phyloP scores from a whole-genome alignment of 2,113 vertebrate species.

The Pluvialis apricaria region DNA sequence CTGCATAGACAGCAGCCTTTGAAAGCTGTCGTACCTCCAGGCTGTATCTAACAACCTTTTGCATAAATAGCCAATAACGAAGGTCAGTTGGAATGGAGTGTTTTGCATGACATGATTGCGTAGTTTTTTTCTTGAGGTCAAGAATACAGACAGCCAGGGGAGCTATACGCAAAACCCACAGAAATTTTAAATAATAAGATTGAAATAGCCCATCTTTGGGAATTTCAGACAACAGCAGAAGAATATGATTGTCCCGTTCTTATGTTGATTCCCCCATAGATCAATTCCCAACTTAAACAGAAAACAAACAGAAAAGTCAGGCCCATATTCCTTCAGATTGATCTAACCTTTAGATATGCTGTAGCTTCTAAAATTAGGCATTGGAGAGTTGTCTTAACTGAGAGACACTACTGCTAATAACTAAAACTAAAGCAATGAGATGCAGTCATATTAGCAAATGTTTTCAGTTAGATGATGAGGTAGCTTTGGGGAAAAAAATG shows the following conservation, averaged over 20 bases:
- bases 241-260: background rate
- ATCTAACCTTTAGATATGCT: background rate
- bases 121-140: background rate
- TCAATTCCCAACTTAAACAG: background rate
- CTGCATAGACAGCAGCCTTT: background rate
- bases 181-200: background rate
- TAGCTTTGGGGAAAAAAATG: background rate
- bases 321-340: background rate
- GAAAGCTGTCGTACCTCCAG: background rate
- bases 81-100: background rate
- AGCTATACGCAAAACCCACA: background rate
- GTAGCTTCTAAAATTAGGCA: background rate
- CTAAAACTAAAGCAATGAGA: background rate
- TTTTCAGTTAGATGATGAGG: background rate
- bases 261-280: background rate
- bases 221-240: background rate
- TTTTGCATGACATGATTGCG: background rate
- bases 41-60: background rate
- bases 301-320: background rate
- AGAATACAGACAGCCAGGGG: background rate
- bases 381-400: background rate
- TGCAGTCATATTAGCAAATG: background rate
- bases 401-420: background rate
- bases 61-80: background rate
- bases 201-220: background rate